Percentiles rank a stretch among this genome's conserved stretches.
phyloP scores from a whole-genome alignment of 1,140 invertebrate genomes.

The Probaryconus sp. region DNA sequence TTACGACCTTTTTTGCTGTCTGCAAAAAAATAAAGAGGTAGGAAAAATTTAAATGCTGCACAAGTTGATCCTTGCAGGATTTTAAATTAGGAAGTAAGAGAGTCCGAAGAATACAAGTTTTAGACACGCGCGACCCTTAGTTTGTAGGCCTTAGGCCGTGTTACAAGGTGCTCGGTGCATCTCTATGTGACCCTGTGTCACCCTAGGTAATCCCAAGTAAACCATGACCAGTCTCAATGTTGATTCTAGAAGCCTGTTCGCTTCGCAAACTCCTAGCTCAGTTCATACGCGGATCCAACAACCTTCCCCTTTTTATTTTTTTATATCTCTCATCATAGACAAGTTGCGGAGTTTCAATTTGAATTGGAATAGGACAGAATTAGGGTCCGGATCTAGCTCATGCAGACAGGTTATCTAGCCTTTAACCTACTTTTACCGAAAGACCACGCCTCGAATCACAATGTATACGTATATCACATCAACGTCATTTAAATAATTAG shows the following conservation, averaged over 20 bases:
- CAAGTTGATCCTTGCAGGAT: constrained; percentile 25
- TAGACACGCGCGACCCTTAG: constrained; percentile 65
- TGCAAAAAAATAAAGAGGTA: no score
- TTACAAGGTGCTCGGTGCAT: constrained; percentile 45
- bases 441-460: constrained; percentile 16
- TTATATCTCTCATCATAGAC: constrained; percentile 14
- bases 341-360: constrained; percentile 49
- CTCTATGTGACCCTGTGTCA: constrained; percentile 44
- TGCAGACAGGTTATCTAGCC: constrained; percentile 48
- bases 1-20: no score
- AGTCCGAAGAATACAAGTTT: constrained; percentile 49
- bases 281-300: constrained; percentile 11
- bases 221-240: constrained; percentile 77
- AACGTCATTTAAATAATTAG: constrained; percentile 1
- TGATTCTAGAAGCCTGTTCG: constrained; percentile 58
- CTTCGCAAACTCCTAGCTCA: constrained; percentile 10
- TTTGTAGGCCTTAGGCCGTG: constrained; percentile 32
- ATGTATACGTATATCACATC: background rate
- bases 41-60: background rate
- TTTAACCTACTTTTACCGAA: constrained; percentile 42
- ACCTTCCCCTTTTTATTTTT: constrained; percentile 34
- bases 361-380: constrained; percentile 43
- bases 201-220: constrained; percentile 44
- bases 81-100: constrained; percentile 54
- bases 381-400: constrained; percentile 28